Base-by-base conservation (phyloP, 2,888 invertebrate species). In the Peribatodes rhomboidaria region DNA sequence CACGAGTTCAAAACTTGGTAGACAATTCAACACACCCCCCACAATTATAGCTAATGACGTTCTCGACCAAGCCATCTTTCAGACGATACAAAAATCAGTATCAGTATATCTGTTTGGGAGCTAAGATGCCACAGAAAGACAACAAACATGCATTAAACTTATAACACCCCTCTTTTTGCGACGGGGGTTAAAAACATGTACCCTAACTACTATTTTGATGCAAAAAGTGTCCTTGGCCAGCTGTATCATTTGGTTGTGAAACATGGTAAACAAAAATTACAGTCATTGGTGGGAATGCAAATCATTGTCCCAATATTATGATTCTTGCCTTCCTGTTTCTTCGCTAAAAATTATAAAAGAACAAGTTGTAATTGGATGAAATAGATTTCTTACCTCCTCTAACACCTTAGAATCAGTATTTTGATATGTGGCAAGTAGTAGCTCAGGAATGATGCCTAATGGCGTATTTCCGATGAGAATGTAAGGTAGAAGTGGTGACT, bases 381-480 rank as follows among this genome's bases (percentile, higher is more conserved):
- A 16, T n/a, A 11, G n/a, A 47, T 31, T 33, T 33, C 76, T 90
- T 76, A 92, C 93, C 83, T 92, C 90, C 69, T 90, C 91, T 69
- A 96, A 95, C 0, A 93, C 86, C 67, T 55, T 55, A 4, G 33
- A 4, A 44, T 94, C 94, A 39, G 93, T 91, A 76, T 96, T 95
- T 16, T 89, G 86, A 74, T 95, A 94, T 10, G 95, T 95, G 59
- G 95, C 94, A 13, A 94, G 90, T 14, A 96, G 89, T 10, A 97
- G 88, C 76, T 96, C 96, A 4, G 95, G 95, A 20, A 97, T 89
- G 73, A 97, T 96, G 0, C 97, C 97, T 37, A 96, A 93, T 0
- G 97, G 97, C 20, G 97, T 90, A 54, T 94, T 95, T 72, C 96
- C 96, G 50, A 94, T 94, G 42, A 97, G 84, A 56, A 97, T 92